phyloP scores from a whole-genome alignment of 2,113 vertebrate species.

The Lanius ludovicianus region DNA sequence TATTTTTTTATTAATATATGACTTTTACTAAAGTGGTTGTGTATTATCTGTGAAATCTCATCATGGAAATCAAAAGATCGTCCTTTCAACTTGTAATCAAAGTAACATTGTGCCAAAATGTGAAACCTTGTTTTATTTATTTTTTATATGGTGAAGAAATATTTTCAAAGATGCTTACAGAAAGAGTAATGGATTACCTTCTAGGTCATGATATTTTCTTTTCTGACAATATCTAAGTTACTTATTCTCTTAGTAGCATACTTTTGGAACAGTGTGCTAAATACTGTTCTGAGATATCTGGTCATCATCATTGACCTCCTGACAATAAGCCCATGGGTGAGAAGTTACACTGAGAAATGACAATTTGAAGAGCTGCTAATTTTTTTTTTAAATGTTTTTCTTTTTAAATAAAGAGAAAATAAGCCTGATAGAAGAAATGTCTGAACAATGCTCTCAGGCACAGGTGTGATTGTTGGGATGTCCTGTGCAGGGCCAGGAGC shows the following conservation, averaged over 20 bases:
- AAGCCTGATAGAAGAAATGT: no score
- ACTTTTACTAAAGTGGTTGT: not conserved
- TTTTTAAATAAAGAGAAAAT: not conserved
- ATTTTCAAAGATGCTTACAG: not conserved
- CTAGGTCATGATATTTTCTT: not conserved
- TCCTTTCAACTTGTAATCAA: not conserved
- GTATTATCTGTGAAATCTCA: not conserved
- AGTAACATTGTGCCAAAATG: not conserved
- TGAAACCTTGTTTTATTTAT: not conserved
- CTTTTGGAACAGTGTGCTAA: not conserved
- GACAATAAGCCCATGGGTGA: not conserved
- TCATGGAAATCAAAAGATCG: not conserved
- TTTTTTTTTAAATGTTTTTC: not conserved
- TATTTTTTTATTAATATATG: not conserved
- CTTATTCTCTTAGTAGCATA: not conserved
- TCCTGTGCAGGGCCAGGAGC: no score
- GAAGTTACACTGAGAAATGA: not conserved
- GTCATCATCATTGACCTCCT: not conserved
- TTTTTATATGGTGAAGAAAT: not conserved
- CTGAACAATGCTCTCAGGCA: not conserved
- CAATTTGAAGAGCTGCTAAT: not conserved
- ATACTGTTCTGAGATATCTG: not conserved
- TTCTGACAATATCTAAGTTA: not conserved
- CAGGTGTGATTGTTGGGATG: not conserved
- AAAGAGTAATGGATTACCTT: not conserved